Conservation (phyloP, 2,113 vertebrate genomes). For the Ranitomeya variabilis region DNA sequence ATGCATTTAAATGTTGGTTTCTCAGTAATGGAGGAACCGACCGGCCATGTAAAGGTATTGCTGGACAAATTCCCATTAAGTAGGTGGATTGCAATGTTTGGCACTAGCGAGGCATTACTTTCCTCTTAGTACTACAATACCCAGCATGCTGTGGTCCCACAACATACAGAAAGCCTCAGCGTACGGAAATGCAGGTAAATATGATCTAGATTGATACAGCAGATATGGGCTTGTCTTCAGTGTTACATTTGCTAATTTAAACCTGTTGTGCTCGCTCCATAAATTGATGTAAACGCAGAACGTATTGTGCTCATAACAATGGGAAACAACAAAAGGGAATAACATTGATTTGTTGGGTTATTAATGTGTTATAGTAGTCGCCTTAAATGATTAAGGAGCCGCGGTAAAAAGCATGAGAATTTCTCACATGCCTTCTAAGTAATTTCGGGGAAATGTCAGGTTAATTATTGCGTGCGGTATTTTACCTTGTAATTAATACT, state of each 20-base stretch:
- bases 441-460: constrained; percentile 38
- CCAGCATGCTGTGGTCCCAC: neutral
- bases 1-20: too few species aligned
- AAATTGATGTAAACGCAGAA: constrained; percentile 8
- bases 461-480: constrained; percentile 55
- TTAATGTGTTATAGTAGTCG: constrained; percentile 54
- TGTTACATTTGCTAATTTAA: constrained; percentile 26
- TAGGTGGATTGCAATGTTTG: too few species aligned
- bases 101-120: neutral
- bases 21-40: too few species aligned
- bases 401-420: constrained; percentile 60
- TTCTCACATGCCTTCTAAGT: constrained; percentile 49
- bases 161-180: neutral
- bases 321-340: constrained; percentile 57
- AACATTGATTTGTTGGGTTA: constrained; percentile 59
- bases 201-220: neutral
- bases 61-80: too few species aligned
- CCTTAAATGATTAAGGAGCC: constrained; percentile 65
- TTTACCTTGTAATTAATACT: constrained; percentile 52
- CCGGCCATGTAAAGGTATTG: too few species aligned
- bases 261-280: neutral
- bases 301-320: constrained; percentile 52
- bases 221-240: neutral
- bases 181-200: neutral
- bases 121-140: neutral